phyloP scores from a whole-genome alignment of 2,888 invertebrate species.

The Coleophora flavipennella region DNA sequence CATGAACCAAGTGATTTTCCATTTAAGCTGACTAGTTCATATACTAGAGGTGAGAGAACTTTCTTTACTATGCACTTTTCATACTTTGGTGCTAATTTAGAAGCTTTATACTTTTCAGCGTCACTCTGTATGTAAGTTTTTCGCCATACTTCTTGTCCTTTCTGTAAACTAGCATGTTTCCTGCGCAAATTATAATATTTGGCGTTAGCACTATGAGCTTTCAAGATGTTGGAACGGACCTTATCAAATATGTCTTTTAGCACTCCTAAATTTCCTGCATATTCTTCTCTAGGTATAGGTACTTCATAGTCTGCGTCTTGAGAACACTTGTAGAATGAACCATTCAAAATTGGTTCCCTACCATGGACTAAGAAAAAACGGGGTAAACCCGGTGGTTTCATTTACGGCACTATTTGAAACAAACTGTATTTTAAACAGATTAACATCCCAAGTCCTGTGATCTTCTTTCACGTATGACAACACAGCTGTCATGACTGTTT shows the following conservation, averaged over 20 bases:
- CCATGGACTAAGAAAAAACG: slow-evolving; percentile 3
- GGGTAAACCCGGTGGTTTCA: neutral
- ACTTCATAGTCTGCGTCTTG: neutral
- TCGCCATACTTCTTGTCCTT: slow-evolving; percentile 3
- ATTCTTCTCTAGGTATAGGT: slow-evolving; percentile 2
- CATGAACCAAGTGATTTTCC: slow-evolving; percentile 4
- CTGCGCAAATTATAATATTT: slow-evolving; percentile 1
- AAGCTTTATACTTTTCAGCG: neutral
- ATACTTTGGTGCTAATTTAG: slow-evolving; percentile 7
- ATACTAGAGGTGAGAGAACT: slow-evolving; percentile 4
- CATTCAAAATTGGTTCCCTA: slow-evolving; percentile 1
- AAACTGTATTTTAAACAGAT: slow-evolving; percentile 5
- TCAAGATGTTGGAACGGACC: neutral
- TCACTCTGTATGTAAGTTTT: slow-evolving; percentile 2
- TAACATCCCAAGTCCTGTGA: slow-evolving; percentile 7
- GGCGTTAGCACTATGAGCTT: no score
- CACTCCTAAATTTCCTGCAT: slow-evolving; percentile 4
- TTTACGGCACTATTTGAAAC: slow-evolving; percentile 7
- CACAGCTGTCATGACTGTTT: slow-evolving; percentile 8
- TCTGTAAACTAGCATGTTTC: neutral
- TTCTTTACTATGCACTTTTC: slow-evolving; percentile 3
- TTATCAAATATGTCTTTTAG: slow-evolving; percentile 2
- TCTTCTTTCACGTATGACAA: slow-evolving; percentile 3
- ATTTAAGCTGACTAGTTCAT: slow-evolving; percentile 4
- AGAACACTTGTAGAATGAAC: slow-evolving; percentile 1